Percentiles rank a stretch among this genome's conserved stretches.
Evolutionary conservation across 1,140 invertebrate species (phyloP).

Genomic region (Aphidius gifuensis): DNA sequence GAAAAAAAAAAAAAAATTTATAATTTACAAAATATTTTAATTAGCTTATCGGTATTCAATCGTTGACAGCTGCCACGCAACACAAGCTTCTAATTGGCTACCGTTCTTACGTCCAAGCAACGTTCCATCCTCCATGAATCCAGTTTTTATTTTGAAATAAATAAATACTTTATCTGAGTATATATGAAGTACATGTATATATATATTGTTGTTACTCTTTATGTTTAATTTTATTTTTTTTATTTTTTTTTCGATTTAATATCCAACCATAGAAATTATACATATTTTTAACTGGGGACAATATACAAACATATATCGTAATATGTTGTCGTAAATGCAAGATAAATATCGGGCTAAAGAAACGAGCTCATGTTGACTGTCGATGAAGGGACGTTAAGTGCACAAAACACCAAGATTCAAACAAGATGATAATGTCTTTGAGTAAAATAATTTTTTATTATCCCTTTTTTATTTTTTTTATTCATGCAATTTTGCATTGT

Average conservation of each 20-base stretch:
- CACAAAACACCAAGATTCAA: conserved; percentile 13
- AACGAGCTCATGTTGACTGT: conserved; percentile 10
- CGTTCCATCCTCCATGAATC: not conserved
- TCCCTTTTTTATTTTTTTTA: conserved; percentile 8
- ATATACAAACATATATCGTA: too few relatives aligned
- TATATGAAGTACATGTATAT: too few relatives aligned
- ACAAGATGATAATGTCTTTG: conserved; percentile 26
- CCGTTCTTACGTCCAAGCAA: conserved; percentile 17
- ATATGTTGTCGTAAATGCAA: not conserved
- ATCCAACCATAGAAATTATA: too few relatives aligned
- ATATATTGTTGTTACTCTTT: too few relatives aligned
- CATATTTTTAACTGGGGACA: too few relatives aligned
- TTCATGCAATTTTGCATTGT: not conserved
- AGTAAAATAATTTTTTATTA: conserved; percentile 10
- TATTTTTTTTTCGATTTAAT: too few relatives aligned
- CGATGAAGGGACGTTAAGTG: conserved; percentile 13
- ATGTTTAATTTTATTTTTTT: conserved; percentile 20
- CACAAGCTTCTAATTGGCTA: conserved; percentile 52
- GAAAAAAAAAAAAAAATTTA: conserved; percentile 9
- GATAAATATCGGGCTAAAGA: conserved; percentile 19
- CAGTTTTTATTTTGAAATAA: conserved; percentile 32
- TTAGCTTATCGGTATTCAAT: conserved; percentile 51
- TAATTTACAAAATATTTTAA: conserved; percentile 54
- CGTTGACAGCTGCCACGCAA: conserved; percentile 47
- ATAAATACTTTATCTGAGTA: not conserved